A percentile compares a stretch with the other conserved stretches of the same genome.
Evolutionary conservation across 2,113 vertebrate species (phyloP).

Genomic region (Amphiprion percula): DNA sequence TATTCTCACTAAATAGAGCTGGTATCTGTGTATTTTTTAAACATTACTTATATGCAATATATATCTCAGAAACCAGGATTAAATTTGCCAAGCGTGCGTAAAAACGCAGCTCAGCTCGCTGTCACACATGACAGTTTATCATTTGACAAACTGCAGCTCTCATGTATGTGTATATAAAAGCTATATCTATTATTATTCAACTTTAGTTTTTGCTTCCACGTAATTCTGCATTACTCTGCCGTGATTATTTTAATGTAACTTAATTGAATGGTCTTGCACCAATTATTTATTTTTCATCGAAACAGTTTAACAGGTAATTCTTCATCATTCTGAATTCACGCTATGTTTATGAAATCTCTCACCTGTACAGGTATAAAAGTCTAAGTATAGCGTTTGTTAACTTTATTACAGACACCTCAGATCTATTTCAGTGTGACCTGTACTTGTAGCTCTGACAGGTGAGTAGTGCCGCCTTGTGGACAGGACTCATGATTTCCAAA

Average conservation of each 20-base stretch:
- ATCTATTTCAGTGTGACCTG: neutral
- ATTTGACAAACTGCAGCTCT: neutral
- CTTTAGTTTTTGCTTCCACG: neutral
- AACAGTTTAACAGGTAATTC: neutral
- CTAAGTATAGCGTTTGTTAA: neutral
- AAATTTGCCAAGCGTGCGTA: constrained; percentile 29
- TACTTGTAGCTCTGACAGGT: constrained; percentile 7
- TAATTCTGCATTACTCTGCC: neutral
- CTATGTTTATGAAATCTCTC: neutral
- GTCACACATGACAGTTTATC: neutral
- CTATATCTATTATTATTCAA: neutral
- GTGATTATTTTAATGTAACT: neutral
- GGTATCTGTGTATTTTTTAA: neutral
- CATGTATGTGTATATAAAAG: neutral
- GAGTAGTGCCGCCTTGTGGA: constrained; percentile 74
- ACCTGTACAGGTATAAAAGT: neutral
- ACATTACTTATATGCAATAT: neutral
- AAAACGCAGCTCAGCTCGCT: neutral
- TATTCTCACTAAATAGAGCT: too few relatives aligned
- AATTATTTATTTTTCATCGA: neutral
- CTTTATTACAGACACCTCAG: neutral
- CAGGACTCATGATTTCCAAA: neutral
- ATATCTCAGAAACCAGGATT: neutral
- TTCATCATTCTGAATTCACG: neutral
- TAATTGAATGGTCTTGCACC: too few relatives aligned